Evolutionary conservation across 35 echinoderm and acorn worm species (phyloP).

Genomic region (Ophiothrix spiculata): DNA sequence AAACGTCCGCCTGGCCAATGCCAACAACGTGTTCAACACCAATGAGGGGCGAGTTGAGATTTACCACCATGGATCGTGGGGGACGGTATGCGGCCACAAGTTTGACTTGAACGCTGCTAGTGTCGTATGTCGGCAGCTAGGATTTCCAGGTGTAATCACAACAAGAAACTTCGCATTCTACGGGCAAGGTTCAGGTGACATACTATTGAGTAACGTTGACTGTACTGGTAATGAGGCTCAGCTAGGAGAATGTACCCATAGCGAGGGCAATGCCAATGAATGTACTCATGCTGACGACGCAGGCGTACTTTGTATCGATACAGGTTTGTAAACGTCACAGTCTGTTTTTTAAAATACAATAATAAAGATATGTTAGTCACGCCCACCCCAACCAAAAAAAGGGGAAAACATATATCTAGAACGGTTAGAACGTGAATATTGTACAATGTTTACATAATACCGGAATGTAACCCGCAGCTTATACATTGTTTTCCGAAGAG

Average conservation of each 20-base stretch:
- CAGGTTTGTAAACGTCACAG: too few species aligned
- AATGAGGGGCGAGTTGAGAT: slow-evolving; percentile 41
- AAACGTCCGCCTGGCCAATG: not conserved
- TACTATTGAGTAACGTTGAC: not conserved
- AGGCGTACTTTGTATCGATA: not conserved
- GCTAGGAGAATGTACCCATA: not conserved
- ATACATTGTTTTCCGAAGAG: not conserved
- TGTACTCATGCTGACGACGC: not conserved
- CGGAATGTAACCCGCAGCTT: not conserved
- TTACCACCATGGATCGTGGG: slow-evolving; percentile 25
- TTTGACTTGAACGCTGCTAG: not conserved
- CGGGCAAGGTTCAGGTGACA: not conserved
- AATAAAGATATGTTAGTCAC: not conserved
- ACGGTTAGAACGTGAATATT: not conserved
- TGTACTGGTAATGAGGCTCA: not conserved
- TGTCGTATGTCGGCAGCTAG: slow-evolving; percentile 51
- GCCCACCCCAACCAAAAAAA: not conserved
- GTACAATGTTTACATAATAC: not conserved
- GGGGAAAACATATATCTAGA: not conserved
- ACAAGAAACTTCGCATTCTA: not conserved
- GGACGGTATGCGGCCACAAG: slow-evolving; percentile 22
- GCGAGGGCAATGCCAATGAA: not conserved
- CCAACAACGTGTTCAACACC: not conserved
- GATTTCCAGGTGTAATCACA: not conserved
- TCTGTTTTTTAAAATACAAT: too few species aligned